These are phyloP conservation scores for Ophiodon elongatus DNA, from an alignment of 2,113 vertebrate species.

Conservation along the genomic window DNA sequence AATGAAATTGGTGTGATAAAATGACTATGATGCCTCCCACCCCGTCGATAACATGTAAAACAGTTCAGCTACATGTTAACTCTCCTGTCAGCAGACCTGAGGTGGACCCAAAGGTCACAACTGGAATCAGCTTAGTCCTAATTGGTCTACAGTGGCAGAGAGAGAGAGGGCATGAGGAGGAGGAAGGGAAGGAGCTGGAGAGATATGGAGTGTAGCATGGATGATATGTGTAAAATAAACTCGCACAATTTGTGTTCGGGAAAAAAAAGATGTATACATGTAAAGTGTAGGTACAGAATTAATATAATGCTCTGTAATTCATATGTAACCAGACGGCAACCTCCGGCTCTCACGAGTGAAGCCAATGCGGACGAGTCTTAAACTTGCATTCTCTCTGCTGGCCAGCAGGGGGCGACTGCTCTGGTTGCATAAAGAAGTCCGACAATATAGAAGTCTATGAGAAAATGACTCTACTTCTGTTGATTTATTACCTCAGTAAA, in stretches of 20 bases:
- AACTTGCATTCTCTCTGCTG: too few relatives aligned
- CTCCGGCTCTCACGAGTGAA: too few relatives aligned
- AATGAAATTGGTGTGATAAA: conserved; percentile 88
- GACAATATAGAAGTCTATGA: background rate
- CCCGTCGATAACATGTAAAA: conserved; percentile 83
- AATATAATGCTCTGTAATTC: background rate
- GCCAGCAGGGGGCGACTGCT: background rate
- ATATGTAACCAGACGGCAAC: too few relatives aligned
- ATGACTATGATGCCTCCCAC: conserved; percentile 80
- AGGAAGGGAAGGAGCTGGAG: conserved; percentile 4
- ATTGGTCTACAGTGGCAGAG: conserved; percentile 76
- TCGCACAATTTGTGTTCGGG: background rate
- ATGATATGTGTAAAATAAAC: conserved; percentile 1
- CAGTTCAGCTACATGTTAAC: conserved; percentile 75
- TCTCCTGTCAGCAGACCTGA: conserved; percentile 73
- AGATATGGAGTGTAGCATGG: background rate
- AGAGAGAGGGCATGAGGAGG: background rate
- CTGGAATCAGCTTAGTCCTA: conserved; percentile 72
- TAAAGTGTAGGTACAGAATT: background rate
- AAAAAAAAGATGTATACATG: background rate
- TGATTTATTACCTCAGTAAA: too few relatives aligned
- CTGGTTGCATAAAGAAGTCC: background rate
- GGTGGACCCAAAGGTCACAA: conserved; percentile 70
- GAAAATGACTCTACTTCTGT: too few relatives aligned
- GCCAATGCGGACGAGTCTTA: too few relatives aligned